phyloP scores from a whole-genome alignment of 2,888 invertebrate species.

The Spilosoma lubricipeda region DNA sequence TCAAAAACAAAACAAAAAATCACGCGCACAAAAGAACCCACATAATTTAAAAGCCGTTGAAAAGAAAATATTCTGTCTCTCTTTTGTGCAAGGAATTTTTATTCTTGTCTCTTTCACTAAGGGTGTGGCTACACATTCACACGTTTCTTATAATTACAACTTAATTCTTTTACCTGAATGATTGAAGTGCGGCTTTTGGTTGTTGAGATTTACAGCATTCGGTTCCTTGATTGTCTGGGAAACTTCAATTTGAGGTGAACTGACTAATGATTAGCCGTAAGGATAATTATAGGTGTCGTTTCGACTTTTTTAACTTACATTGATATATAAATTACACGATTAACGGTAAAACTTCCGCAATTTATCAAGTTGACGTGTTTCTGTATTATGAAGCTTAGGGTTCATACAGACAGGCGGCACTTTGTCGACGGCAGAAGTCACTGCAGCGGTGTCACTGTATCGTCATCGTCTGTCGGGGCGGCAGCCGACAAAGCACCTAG shows the following conservation, averaged over 20 bases:
- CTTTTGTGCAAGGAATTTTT: slow-evolving; percentile 6
- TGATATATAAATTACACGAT: background rate
- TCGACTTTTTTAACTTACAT: background rate
- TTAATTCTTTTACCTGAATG: slow-evolving; percentile 46
- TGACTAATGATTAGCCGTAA: slow-evolving; percentile 8
- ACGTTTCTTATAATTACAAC: slow-evolving; percentile 56
- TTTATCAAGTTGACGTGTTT: background rate
- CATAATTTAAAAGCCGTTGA: slow-evolving; percentile 44
- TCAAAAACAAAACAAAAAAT: slow-evolving; percentile 37
- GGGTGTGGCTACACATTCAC: slow-evolving; percentile 57
- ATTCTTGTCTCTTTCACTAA: slow-evolving; percentile 48
- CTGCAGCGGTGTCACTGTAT: no score
- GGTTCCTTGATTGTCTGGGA: slow-evolving; percentile 18
- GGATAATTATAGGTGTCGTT: slow-evolving; percentile 11
- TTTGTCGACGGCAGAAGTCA: no score
- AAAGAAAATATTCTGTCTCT: slow-evolving; percentile 49
- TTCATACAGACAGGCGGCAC: no score
- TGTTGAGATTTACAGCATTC: slow-evolving; percentile 25
- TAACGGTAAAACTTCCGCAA: background rate
- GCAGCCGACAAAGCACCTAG: no score
- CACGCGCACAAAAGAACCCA: slow-evolving; percentile 40
- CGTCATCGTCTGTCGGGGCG: no score
- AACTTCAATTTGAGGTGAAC: slow-evolving; percentile 23
- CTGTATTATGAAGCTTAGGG: background rate
- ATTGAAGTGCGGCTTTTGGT: slow-evolving; percentile 37